A percentile compares a stretch with the other conserved stretches of the same genome.
Evolutionary conservation across 92 coral and sea anemone genomes (phyloP).

Genomic region (Heliopora coerulea): DNA sequence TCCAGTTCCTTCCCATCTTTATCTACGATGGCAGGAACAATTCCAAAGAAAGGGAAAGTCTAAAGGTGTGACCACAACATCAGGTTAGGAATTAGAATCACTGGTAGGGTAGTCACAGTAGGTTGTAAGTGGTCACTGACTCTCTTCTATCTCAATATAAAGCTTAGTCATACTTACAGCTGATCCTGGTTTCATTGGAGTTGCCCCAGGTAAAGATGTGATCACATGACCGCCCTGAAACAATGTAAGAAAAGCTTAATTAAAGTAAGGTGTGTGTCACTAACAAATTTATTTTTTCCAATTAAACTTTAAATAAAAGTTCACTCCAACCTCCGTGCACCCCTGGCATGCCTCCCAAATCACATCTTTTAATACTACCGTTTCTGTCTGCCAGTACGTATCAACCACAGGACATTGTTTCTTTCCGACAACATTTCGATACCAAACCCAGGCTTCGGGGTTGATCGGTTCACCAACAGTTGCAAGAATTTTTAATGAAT

Average conservation of each 20-base stretch:
- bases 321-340: too few relatives aligned
- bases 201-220: slow-evolving; percentile 95
- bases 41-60: slow-evolving; percentile 97
- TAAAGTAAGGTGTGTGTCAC: too few relatives aligned
- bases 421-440: slow-evolving; percentile 82
- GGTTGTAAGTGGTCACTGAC: background rate
- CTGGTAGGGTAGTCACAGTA: too few relatives aligned
- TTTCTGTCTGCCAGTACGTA: slow-evolving; percentile 99
- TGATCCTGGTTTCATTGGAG: slow-evolving; percentile 95
- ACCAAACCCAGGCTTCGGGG: slow-evolving; percentile 99
- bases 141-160: background rate
- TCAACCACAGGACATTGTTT: slow-evolving; percentile 80
- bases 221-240: slow-evolving; percentile 95
- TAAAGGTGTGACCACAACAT: slow-evolving; percentile 25
- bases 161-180: slow-evolving; percentile 61
- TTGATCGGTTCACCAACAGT: slow-evolving; percentile 98
- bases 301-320: too few relatives aligned
- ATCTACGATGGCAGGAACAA: slow-evolving; percentile 92
- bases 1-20: slow-evolving; percentile 90
- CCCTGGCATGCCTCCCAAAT: too few relatives aligned
- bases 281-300: too few relatives aligned
- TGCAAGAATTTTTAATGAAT: slow-evolving; percentile 77
- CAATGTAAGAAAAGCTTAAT: background rate
- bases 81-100: background rate
- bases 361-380: too few relatives aligned